A percentile compares a stretch with the other conserved stretches of the same genome.
phyloP scores from a whole-genome alignment of 2,888 invertebrate species.

The Hyposoter didymator region DNA sequence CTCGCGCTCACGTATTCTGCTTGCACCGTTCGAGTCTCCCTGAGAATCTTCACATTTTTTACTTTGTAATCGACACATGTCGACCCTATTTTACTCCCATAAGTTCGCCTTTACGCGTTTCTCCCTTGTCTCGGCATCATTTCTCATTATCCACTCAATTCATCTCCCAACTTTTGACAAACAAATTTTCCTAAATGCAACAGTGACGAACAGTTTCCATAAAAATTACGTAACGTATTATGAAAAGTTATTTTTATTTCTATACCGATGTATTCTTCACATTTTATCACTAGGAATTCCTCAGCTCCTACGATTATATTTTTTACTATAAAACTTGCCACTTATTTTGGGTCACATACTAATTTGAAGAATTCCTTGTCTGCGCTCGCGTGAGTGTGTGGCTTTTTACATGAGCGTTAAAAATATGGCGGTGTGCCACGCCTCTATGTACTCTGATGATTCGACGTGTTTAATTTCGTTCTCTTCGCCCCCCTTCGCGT shows the following conservation, averaged over 20 bases:
- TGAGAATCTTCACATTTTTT: neutral
- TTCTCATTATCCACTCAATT: neutral
- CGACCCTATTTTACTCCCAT: neutral
- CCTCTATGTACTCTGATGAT: constrained; percentile 68
- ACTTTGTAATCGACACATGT: neutral
- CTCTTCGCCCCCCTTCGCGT: constrained; percentile 3
- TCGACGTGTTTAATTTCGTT: constrained; percentile 62
- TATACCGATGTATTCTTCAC: neutral
- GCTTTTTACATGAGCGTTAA: constrained; percentile 22
- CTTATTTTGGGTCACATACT: constrained; percentile 41
- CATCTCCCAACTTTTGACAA: neutral
- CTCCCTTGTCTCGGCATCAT: neutral
- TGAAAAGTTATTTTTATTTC: neutral
- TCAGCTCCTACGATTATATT: constrained; percentile 3
- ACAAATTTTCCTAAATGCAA: neutral
- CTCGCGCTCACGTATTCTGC: neutral
- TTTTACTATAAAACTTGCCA: constrained; percentile 11
- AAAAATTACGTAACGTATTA: neutral
- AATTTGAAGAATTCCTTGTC: constrained; percentile 9
- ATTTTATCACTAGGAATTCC: neutral
- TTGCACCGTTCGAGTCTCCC: neutral
- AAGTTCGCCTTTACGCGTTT: neutral
- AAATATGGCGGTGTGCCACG: constrained; percentile 58
- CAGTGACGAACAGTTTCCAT: neutral
- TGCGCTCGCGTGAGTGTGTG: neutral